These are phyloP conservation scores for Chelonia mydas DNA, from an alignment of 2,797 vertebrate genomes.

Conservation along the genomic window DNA sequence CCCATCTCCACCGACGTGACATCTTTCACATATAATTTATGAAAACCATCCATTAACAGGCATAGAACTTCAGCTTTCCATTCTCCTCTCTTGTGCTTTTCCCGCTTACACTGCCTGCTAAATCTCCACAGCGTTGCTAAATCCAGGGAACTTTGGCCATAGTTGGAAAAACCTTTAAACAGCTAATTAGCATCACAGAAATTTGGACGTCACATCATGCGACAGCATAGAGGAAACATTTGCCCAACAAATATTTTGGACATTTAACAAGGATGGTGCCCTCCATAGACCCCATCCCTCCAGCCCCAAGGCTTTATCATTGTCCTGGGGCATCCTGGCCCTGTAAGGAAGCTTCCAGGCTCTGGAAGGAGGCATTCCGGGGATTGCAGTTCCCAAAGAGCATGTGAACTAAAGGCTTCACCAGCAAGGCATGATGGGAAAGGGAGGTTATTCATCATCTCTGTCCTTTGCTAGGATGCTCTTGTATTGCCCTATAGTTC, in stretches of 20 bases:
- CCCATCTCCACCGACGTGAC: conserved; percentile 62
- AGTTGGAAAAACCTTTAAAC: conserved; percentile 51
- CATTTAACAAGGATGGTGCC: conserved; percentile 46
- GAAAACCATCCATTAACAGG: conserved; percentile 70
- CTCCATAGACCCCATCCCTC: not conserved
- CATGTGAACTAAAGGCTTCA: not conserved
- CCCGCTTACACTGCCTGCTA: conserved; percentile 71
- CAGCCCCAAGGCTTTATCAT: no score
- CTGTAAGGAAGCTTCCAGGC: no score
- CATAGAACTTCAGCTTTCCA: conserved; percentile 53
- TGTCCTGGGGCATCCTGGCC: no score
- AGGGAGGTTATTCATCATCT: not conserved
- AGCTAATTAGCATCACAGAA: conserved; percentile 74
- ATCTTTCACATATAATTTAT: conserved; percentile 74
- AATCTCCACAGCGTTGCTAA: conserved; percentile 67
- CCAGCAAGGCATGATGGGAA: not conserved
- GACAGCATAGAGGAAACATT: conserved; percentile 45
- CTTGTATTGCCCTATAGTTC: not conserved
- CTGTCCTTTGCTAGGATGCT: not conserved
- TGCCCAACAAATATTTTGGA: conserved; percentile 67
- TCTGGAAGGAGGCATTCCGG: not conserved
- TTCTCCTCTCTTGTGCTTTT: conserved; percentile 56
- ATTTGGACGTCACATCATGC: conserved; percentile 49
- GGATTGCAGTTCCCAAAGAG: not conserved
- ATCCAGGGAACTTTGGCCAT: conserved; percentile 65